These are phyloP conservation scores for Drosophila sordidapex DNA, from an alignment of 2,888 invertebrate species.

Conservation along the genomic window DNA sequence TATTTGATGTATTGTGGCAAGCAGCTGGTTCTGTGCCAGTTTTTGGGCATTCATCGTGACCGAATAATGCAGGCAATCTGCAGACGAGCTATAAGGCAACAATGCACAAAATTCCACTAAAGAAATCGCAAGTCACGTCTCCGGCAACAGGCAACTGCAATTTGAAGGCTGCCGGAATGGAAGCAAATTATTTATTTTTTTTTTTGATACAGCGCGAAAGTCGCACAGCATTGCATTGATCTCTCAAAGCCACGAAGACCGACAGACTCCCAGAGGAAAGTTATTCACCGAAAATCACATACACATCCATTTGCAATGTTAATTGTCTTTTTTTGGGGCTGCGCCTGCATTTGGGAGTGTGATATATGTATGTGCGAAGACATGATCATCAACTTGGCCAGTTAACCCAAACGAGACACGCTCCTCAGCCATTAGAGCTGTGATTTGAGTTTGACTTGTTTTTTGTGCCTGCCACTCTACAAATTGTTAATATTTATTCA, in stretches of 20 bases:
- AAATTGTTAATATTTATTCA: conserved; percentile 28
- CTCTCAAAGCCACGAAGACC: background rate
- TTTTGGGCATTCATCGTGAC: conserved; percentile 44
- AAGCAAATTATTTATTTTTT: conserved; percentile 74
- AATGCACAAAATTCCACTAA: conserved; percentile 56
- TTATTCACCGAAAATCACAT: conserved; percentile 21
- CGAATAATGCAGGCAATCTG: conserved; percentile 51
- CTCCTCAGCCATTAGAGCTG: background rate
- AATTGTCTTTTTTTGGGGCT: background rate
- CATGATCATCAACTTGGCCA: conserved; percentile 24
- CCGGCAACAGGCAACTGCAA: conserved; percentile 43
- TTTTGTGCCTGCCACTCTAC: background rate
- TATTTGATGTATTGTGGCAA: background rate
- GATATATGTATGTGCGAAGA: conserved; percentile 11
- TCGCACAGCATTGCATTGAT: conserved; percentile 45
- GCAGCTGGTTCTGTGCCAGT: conserved; percentile 21
- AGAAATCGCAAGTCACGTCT: conserved; percentile 75
- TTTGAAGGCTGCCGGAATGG: conserved; percentile 68
- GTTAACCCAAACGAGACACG: background rate
- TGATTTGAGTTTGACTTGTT: background rate
- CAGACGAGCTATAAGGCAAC: conserved; percentile 15
- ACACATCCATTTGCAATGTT: conserved; percentile 16
- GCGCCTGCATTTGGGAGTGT: conserved; percentile 10
- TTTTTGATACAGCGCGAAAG: conserved; percentile 65
- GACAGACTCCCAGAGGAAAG: conserved; percentile 45